phyloP scores from a whole-genome alignment of 2,797 vertebrate genomes.

The Sebastes glaucus region DNA sequence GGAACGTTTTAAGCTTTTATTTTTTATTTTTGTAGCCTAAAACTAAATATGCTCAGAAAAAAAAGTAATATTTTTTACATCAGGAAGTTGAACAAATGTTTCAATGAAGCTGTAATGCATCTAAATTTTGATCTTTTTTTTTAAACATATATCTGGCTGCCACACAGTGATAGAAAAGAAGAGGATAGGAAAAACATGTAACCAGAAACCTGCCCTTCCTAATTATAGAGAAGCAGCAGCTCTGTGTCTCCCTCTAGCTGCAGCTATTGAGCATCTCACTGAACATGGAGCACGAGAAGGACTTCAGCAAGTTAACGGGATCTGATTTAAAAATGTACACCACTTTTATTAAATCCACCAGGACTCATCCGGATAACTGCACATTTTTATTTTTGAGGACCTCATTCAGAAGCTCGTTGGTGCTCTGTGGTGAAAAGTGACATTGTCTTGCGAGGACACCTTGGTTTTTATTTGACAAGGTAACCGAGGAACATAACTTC shows the following conservation, averaged over 20 bases:
- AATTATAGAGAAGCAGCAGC: constrained; percentile 47
- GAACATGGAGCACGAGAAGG: neutral
- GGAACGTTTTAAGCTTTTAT: too few species aligned
- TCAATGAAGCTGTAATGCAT: neutral
- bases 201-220: constrained; percentile 44
- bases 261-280: constrained; percentile 19
- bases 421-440: neutral
- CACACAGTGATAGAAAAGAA: neutral
- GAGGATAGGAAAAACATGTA: constrained; percentile 6
- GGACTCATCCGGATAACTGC: neutral
- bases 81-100: neutral
- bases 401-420: neutral
- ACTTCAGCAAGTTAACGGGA: constrained; percentile 32
- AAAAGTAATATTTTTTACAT: neutral
- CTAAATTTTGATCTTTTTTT: neutral
- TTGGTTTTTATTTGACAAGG: neutral
- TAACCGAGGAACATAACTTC: fast-evolving
- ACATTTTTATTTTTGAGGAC: neutral
- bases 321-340: neutral
- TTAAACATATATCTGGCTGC: neutral
- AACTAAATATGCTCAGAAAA: neutral
- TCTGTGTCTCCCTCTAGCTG: constrained; percentile 55
- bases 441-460: neutral
- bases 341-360: neutral
- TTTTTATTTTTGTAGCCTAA: neutral